phyloP scores from a whole-genome alignment of 2,797 vertebrate species.

The Podarcis lilfordi region DNA sequence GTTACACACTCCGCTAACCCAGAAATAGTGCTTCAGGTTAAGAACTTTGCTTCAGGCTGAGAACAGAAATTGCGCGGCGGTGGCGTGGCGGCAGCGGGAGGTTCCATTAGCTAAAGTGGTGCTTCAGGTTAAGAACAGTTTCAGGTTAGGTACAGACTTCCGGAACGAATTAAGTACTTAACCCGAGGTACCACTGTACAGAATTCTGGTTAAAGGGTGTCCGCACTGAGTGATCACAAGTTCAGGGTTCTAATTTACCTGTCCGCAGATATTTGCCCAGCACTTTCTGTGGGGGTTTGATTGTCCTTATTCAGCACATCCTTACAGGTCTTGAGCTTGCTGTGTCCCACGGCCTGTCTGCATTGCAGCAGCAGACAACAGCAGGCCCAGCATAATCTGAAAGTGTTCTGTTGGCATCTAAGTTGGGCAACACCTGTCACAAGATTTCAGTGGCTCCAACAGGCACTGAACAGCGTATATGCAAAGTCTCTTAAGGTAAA shows the following conservation, averaged over 20 bases:
- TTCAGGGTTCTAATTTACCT: not conserved
- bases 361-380: not conserved
- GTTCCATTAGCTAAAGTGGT: too few species aligned
- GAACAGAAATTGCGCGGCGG: too few species aligned
- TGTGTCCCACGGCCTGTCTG: not conserved
- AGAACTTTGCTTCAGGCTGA: too few species aligned
- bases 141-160: too few species aligned
- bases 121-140: too few species aligned
- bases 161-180: too few species aligned
- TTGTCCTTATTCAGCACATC: not conserved
- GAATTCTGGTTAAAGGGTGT: not conserved
- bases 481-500: not conserved
- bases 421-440: not conserved
- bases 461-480: not conserved
- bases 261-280: not conserved
- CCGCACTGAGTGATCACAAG: not conserved
- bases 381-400: not conserved
- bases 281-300: not conserved
- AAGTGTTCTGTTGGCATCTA: not conserved
- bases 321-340: not conserved
- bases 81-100: too few species aligned
- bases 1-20: too few species aligned
- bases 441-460: not conserved
- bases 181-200: too few species aligned
- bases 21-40: too few species aligned